phyloP scores from a whole-genome alignment of 2,888 invertebrate genomes.

The Erebia palarica region DNA sequence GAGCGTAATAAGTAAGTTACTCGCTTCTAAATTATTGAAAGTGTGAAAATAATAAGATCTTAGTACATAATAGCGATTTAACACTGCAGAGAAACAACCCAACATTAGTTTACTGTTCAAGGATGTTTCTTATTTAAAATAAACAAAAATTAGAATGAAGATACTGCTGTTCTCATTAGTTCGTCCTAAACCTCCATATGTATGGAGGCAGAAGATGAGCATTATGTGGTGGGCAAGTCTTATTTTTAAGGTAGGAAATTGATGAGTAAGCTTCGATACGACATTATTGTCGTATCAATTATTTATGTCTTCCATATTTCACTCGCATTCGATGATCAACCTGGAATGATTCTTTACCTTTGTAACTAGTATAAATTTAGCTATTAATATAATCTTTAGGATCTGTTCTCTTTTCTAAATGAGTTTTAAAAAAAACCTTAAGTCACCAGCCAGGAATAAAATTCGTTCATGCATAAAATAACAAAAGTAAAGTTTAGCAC shows the following conservation, averaged over 20 bases:
- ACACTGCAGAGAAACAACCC: not conserved
- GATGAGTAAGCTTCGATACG: no score
- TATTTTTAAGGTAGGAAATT: no score
- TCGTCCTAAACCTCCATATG: no score
- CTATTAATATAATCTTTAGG: not conserved
- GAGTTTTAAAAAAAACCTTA: not conserved
- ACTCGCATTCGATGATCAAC: not conserved
- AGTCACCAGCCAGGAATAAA: not conserved
- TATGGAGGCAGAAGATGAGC: no score
- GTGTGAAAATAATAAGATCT: not conserved
- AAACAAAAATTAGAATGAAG: no score
- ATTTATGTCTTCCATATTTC: not conserved
- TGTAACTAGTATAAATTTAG: no score
- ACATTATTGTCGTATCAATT: no score
- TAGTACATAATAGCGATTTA: not conserved
- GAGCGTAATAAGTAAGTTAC: not conserved
- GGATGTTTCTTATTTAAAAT: no score
- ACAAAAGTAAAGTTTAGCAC: constrained; percentile 16
- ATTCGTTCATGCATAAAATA: not conserved
- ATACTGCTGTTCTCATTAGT: no score
- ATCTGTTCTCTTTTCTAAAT: no score
- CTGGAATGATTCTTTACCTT: no score
- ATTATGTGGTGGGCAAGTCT: no score
- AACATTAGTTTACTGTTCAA: not conserved
- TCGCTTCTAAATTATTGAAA: not conserved